Evolutionary conservation across 2,797 vertebrate genomes (phyloP), one percentile per base, ranked within the genome.

Genomic region (Tympanoctomys barrerae): DNA sequence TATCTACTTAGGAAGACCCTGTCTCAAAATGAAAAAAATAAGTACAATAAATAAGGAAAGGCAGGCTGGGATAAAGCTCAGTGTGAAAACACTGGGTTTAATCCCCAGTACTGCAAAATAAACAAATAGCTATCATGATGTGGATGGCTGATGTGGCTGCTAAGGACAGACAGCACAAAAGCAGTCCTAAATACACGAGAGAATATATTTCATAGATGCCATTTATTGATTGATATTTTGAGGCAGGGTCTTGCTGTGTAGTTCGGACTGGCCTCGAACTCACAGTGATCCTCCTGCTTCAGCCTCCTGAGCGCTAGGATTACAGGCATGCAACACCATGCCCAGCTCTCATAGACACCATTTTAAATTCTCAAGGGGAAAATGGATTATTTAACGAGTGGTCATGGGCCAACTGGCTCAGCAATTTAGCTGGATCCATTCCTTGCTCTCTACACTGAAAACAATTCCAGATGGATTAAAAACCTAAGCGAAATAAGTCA

Each of bases 391-490:
- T 94, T 46, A 96, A 62, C 39, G 73, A 93, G 73, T 61, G 84
- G 81, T 87, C 93, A 49, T 6, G 4, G 68, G 84, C 91, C 91
- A 94, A 89, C 36, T 28, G 54, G 62, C 78, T 83, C 75, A 86
- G 78, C 54, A 86, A 14, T 83, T 77, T 61, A 89, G 77, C 77
- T 92, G 91, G 64, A 84, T 83, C 52, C 57, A 73, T 87, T 82
- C 78, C 61, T 90, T 52, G 21, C 26, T 85, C 79, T 94, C 86
- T 75, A 33, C 31, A 42, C 64, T 57, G 49, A 77, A 94, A 96
- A 89, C 42, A 91, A 87, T 96, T 96, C 87, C 97, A 97, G 91
- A 96, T 95, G 92, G 83, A 90, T 62, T 80, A 68, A 89, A 87
- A 77, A 52, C 71, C 54, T 87, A 75, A 90, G 70, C 3, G 39